Evolutionary conservation across 1,140 invertebrate species (phyloP).

Genomic region (Drosophila sucinea): DNA sequence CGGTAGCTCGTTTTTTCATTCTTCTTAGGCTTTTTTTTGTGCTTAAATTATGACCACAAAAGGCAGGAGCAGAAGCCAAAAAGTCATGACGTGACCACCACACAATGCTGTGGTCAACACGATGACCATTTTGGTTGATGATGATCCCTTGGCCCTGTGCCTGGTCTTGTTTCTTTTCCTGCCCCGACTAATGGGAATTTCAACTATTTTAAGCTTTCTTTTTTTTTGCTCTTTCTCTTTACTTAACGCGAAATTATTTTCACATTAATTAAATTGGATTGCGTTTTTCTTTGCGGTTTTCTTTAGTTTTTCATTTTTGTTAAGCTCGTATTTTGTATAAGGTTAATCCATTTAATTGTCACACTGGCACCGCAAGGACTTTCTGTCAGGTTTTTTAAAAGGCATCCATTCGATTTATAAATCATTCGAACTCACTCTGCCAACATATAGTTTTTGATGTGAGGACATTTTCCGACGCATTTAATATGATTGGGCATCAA

Average conservation of each 20-base stretch:
- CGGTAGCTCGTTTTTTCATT: constrained; percentile 32
- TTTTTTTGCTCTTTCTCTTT: neutral
- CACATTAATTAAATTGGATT: constrained; percentile 17
- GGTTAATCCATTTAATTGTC: neutral
- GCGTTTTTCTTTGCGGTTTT: constrained; percentile 5
- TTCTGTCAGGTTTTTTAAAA: neutral
- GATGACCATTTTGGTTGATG: constrained; percentile 33
- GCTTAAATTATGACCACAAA: constrained; percentile 53
- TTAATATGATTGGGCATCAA: too few relatives aligned
- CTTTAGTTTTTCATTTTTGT: neutral
- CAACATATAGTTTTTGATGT: too few relatives aligned
- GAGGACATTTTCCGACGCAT: too few relatives aligned
- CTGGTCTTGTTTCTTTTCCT: neutral
- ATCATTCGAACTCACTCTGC: too few relatives aligned
- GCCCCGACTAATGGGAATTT: constrained; percentile 16
- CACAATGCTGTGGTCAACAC: constrained; percentile 63
- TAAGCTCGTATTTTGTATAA: neutral
- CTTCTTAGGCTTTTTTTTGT: constrained; percentile 5
- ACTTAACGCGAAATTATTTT: constrained; percentile 10
- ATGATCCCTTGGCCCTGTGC: constrained; percentile 33
- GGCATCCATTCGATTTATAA: too few relatives aligned
- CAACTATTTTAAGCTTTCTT: constrained; percentile 10
- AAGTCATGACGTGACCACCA: constrained; percentile 71
- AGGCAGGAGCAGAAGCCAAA: constrained; percentile 45
- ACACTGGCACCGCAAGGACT: neutral